Evolutionary conservation across 2,797 vertebrate genomes (phyloP).

Genomic region (Periparus ater): DNA sequence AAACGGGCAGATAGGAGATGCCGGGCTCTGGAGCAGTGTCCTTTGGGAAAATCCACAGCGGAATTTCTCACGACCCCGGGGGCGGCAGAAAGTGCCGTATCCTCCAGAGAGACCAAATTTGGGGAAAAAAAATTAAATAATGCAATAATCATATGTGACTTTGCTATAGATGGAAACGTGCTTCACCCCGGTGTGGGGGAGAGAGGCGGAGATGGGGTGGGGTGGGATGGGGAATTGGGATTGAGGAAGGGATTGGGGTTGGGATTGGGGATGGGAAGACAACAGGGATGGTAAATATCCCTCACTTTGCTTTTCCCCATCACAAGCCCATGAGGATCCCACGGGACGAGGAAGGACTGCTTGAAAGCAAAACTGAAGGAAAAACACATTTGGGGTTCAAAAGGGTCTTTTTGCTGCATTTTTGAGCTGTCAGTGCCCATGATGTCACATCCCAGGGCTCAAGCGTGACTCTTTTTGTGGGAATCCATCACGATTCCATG

Average conservation of each 20-base stretch:
- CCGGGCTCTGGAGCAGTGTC: slow-evolving; percentile 29
- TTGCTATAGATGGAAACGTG: background rate
- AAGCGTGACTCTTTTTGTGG: fast-evolving
- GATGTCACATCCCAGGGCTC: background rate
- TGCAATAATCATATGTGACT: background rate
- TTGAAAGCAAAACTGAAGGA: background rate
- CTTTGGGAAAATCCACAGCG: slow-evolving; percentile 86
- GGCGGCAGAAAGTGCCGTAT: slow-evolving; percentile 55
- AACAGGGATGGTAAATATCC: background rate
- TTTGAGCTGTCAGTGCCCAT: background rate
- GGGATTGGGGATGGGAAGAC: background rate
- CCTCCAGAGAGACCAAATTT: slow-evolving; percentile 69
- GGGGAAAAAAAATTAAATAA: slow-evolving; percentile 36
- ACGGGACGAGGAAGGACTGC: fast-evolving
- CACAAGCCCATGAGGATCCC: fast-evolving
- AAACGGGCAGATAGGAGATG: slow-evolving; percentile 60
- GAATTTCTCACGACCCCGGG: slow-evolving; percentile 90
- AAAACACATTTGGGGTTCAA: background rate
- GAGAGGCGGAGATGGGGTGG: background rate
- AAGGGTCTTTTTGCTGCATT: background rate
- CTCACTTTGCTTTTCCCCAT: background rate
- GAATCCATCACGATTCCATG: fast-evolving
- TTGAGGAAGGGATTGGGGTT: background rate
- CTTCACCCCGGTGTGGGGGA: background rate
- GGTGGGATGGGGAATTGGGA: background rate